A percentile compares a stretch with the other conserved stretches of the same genome.
These are phyloP conservation scores for Pterois miles DNA, from an alignment of 2,797 vertebrate genomes.

Conservation along the genomic window DNA sequence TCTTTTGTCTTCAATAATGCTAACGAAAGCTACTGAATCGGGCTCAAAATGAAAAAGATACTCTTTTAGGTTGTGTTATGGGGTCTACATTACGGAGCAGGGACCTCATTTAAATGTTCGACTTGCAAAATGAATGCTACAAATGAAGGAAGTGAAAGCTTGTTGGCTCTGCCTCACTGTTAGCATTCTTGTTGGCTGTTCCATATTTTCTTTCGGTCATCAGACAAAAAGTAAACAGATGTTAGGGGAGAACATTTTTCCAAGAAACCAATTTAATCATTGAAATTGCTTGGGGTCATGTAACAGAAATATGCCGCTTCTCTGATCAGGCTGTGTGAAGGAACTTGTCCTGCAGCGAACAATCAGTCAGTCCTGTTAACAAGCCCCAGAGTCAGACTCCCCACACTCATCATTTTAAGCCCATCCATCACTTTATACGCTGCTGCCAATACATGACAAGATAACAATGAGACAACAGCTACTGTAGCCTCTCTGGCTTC, in stretches of 20 bases:
- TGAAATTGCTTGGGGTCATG: slow-evolving; percentile 34
- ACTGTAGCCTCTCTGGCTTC: slow-evolving; percentile 15
- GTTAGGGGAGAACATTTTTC: slow-evolving; percentile 41
- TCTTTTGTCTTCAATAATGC: slow-evolving; percentile 10
- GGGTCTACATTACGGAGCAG: background rate
- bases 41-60: slow-evolving; percentile 12
- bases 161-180: background rate
- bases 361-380: slow-evolving; percentile 64
- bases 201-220: slow-evolving; percentile 26
- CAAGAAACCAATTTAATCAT: slow-evolving; percentile 49
- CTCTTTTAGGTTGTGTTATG: background rate
- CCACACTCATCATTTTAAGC: slow-evolving; percentile 47
- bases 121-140: background rate
- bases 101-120: slow-evolving; percentile 4
- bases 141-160: slow-evolving; percentile 13
- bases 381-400: slow-evolving; percentile 51
- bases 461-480: slow-evolving; percentile 56
- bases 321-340: slow-evolving; percentile 51
- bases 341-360: slow-evolving; percentile 55
- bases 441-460: slow-evolving; percentile 60
- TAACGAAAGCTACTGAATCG: slow-evolving; percentile 3
- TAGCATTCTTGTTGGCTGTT: slow-evolving; percentile 25
- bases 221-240: slow-evolving; percentile 53
- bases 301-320: slow-evolving; percentile 32
- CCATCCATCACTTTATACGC: slow-evolving; percentile 62